These are phyloP conservation scores for Porites lutea DNA, from an alignment of 64 coral and sea anemone genomes.

Conservation along the genomic window DNA sequence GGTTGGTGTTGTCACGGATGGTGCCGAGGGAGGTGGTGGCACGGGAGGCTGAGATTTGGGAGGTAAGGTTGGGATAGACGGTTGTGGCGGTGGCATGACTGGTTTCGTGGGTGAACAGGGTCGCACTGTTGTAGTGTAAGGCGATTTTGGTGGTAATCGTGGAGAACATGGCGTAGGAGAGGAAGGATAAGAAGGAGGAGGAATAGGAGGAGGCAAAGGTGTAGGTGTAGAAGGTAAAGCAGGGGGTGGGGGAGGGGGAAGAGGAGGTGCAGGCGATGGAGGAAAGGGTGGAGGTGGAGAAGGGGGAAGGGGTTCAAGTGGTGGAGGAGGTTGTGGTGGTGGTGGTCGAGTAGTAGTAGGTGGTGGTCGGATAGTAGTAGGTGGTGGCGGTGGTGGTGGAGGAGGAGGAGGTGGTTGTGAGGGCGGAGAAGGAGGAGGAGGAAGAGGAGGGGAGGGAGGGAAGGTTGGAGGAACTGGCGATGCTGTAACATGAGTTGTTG, in stretches of 20 bases:
- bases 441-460: background rate
- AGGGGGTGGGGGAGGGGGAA: background rate
- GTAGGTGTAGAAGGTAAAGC: slow-evolving; percentile 1
- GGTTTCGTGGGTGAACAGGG: background rate
- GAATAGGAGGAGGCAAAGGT: background rate
- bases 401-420: slow-evolving; percentile 13
- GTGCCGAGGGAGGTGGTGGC: background rate
- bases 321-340: background rate
- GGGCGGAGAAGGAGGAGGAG: background rate
- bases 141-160: background rate
- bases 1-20: background rate
- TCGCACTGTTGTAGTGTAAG: background rate
- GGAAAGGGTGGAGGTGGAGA: background rate
- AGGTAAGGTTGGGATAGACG: background rate
- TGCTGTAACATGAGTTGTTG: background rate
- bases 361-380: background rate
- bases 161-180: background rate
- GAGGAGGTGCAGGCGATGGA: background rate
- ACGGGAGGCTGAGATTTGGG: background rate
- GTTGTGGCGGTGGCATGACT: background rate
- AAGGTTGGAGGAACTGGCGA: background rate
- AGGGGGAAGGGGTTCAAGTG: background rate
- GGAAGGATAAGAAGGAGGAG: background rate
- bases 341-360: background rate
- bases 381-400: background rate